Conservation (phyloP, 2,888 invertebrate species). For the Lasius fuliginosus region DNA sequence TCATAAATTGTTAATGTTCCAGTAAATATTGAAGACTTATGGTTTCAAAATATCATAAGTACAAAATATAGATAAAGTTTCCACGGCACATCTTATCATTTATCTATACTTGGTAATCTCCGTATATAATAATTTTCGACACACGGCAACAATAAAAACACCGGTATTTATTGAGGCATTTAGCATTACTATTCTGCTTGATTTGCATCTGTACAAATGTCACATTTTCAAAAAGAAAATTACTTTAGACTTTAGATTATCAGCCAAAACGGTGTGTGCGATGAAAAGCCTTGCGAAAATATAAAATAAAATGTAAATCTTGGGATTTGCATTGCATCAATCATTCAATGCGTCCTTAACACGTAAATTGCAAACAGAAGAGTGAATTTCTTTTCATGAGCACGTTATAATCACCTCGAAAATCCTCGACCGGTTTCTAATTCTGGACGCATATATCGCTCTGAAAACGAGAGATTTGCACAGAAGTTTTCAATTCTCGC, state of each 20-base stretch:
- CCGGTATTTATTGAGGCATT: constrained; percentile 9
- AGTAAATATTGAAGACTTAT: not conserved
- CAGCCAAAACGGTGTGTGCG: not conserved
- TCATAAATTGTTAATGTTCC: not conserved
- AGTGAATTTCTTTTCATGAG: not conserved
- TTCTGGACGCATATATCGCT: constrained; percentile 43
- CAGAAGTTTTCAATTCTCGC: constrained; percentile 63
- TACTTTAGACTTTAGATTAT: constrained; percentile 2
- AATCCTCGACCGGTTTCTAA: constrained; percentile 46
- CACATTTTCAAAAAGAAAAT: not conserved
- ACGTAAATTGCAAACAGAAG: constrained; percentile 6
- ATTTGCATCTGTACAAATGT: constrained; percentile 7
- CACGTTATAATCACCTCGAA: constrained; percentile 1
- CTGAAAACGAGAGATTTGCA: constrained; percentile 59
- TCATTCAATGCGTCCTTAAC: constrained; percentile 26
- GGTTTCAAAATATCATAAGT: not conserved
- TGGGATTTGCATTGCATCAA: not conserved
- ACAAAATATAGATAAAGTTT: not conserved
- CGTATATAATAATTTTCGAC: constrained; percentile 9
- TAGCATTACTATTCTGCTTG: not conserved
- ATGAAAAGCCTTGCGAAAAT: not conserved
- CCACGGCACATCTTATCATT: not conserved
- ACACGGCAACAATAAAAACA: not conserved
- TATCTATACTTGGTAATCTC: not conserved
- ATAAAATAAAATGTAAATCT: constrained; percentile 32